Percentiles rank a stretch among this genome's conserved stretches.
phyloP scores from a whole-genome alignment of 1,140 invertebrate genomes.

The Pseudoatta argentina region DNA sequence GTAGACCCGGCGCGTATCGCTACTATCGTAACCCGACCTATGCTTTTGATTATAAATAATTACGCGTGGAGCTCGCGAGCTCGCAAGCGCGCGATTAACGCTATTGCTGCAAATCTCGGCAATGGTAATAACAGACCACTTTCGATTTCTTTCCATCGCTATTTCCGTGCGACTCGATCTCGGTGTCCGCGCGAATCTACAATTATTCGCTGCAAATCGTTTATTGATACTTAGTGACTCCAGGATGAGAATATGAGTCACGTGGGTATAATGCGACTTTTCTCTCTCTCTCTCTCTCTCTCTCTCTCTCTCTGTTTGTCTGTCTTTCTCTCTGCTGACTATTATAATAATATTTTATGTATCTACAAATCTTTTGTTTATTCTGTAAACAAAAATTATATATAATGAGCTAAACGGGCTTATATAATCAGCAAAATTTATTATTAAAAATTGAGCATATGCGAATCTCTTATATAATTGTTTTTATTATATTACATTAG shows the following conservation, averaged over 20 bases:
- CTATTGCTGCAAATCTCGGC: constrained; percentile 33
- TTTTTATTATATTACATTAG: background rate
- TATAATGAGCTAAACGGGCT: background rate
- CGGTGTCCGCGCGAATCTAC: constrained; percentile 1
- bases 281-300: background rate
- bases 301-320: no score
- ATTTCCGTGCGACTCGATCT: constrained; percentile 38
- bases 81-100: constrained; percentile 23
- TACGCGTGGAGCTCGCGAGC: constrained; percentile 46
- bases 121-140: constrained; percentile 44
- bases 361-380: background rate
- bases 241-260: background rate
- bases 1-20: constrained; percentile 52
- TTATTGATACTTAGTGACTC: constrained; percentile 7
- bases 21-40: constrained; percentile 61
- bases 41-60: constrained; percentile 69
- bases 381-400: background rate
- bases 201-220: constrained; percentile 46
- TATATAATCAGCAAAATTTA: background rate
- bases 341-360: background rate
- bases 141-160: constrained; percentile 3
- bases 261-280: background rate
- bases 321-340: background rate
- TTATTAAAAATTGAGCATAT: background rate
- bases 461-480: background rate